Base-by-base conservation (phyloP, 1,140 invertebrate genomes). In the Procambarus virginalis region DNA sequence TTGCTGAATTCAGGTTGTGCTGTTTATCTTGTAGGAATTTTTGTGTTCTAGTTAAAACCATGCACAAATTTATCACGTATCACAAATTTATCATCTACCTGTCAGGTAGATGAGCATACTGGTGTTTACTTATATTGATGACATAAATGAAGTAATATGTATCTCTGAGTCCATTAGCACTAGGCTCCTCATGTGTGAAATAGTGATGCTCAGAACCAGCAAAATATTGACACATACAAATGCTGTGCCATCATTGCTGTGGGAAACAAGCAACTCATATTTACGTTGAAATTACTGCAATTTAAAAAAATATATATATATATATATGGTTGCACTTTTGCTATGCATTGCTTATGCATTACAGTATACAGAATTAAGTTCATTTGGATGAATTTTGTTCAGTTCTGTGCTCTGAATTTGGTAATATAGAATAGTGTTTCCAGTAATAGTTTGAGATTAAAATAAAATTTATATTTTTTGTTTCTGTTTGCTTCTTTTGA, bases 191-290 rank as follows among this genome's bases (percentile, higher is more conserved):
- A 78, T 20, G 9, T 80, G 78, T 84, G 82, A 84, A 22, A 68
- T 49, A 84, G 82, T 84, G 82, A 84, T 84, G 82, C 82, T 84
- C 82, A 84, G 82, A 84, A 84, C 64, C 34, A 68, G 82, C 82
- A 73, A 84, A 55, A 84, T 45, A 84, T 73, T 73, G 68, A 34
- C 22, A 34, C 22, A 34, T 34, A 73, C 68, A 34, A 34, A 73
- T 73, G 4, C n/a, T 73, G 68, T 34, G 22, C 68, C 68, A 3
- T 73, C 68, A 73, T 34, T 73, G n/a, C 68, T 73, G 68, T 73
- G n/a, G 4, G 68, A 34, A 73, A 34, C 34, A 34, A 73, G 22
- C n/a, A 34, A 34, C 2, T 73, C 68, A 34, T 73, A 73, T 20
- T 73, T 34, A 34, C 22, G 4, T 10, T 4, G 68, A 73, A 34